These are phyloP conservation scores for Mus musculus DNA, from an alignment of 2,113 vertebrate genomes.

Conservation along the genomic window GRCm39 chr3:122036501-122037000, in stretches of 20 bases:
- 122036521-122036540: not conserved
- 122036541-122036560: too few species aligned
- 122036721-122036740: not conserved
- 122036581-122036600: slow-evolving; percentile 13
- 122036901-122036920: not conserved
- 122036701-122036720: not conserved
- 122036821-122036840: not conserved
- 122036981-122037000: not conserved
- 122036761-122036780: slow-evolving; percentile 12
- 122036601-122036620: slow-evolving; percentile 48
- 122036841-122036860: not conserved
- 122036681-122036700: slow-evolving; percentile 8
- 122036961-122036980: not conserved
- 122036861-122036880: not conserved
- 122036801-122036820: not conserved
- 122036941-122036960: not conserved
- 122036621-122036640: not conserved
- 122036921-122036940: not conserved
- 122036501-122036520: not conserved
- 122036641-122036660: not conserved
- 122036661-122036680: not conserved
- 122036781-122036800: not conserved
- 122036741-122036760: slow-evolving; percentile 43
- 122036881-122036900: not conserved
- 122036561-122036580: slow-evolving; percentile 20